Evolutionary conservation across 2,797 vertebrate genomes (phyloP), one percentile per base, ranked within the genome.

Genomic region (Syndactyla subalaris): DNA sequence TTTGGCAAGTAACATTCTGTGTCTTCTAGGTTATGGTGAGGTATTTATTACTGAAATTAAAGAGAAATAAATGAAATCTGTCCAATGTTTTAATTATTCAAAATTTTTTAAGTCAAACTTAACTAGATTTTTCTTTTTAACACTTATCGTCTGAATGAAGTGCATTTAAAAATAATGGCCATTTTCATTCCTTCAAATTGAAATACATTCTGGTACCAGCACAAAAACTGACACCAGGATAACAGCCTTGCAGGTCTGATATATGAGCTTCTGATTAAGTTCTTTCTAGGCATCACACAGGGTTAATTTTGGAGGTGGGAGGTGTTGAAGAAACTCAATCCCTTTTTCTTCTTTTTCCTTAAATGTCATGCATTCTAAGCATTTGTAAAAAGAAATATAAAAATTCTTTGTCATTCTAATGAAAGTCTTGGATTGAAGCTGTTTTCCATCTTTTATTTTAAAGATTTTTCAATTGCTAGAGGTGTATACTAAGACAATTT

Each of bases 81-180:
- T n/a, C 39, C 68, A 46, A 49, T 20, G 5, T 65, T 68, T 84
- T 55, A 48, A 88, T 52, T 63, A 75, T 36, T 75, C 0, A 57
- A 70, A 80, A 76, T 22, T 0, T 27, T 57, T 88, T 46, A 61
- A 77, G 38, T 85, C 9, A 88, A 59, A 91, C 63, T 51, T 70
- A 48, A 52, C 14, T 80, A 68, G 9, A 20, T 54, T 66, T 57
- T 55, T 55, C 8, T 80, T 93, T 46, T 29, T 1, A 39, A 68
- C 36, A 72, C 45, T 86, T 67, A 34, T 51, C 29, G 71, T 86
- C 34, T 81, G 36, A 30, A 39, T 34, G 51, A 88, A 75, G 36
- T 70, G 30, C 36, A 88, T 70, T 85, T 93, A 48, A 91, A 95
- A 93, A 72, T 63, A 66, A 68, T 70, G 21, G n/a, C 38, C 18